Conservation (phyloP, 2,113 vertebrate species). For the Antigone vipio region DNA sequence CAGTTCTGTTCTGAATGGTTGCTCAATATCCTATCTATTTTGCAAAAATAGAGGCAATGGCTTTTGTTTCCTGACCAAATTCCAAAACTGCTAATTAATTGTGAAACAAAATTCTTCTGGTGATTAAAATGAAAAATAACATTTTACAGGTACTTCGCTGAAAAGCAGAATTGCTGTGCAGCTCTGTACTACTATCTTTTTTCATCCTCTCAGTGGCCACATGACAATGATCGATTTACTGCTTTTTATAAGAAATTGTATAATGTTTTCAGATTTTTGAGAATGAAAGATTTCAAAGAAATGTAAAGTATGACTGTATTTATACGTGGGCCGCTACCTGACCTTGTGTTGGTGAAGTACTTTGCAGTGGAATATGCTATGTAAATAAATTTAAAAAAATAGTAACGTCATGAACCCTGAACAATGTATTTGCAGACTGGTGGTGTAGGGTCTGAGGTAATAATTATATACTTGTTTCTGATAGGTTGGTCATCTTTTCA, state of each 20-base stretch:
- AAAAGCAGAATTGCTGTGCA: not conserved
- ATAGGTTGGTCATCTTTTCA: slow-evolving; percentile 44
- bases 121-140: not conserved
- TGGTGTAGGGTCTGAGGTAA: not conserved
- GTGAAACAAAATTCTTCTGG: not conserved
- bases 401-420: not conserved
- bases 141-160: not conserved
- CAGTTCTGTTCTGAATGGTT: not conserved
- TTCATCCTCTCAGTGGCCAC: not conserved
- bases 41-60: not conserved
- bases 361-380: not conserved
- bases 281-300: not conserved
- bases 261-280: not conserved
- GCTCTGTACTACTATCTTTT: not conserved
- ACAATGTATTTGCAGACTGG: not conserved
- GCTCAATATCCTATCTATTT: not conserved
- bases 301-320: not conserved
- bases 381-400: not conserved
- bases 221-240: not conserved
- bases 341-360: not conserved
- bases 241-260: not conserved
- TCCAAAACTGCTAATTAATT: not conserved
- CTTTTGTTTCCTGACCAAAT: not conserved
- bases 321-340: not conserved
- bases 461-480: slow-evolving; percentile 45